Conservation (phyloP, 2,888 invertebrate genomes). For the Protophormia terraenovae region DNA sequence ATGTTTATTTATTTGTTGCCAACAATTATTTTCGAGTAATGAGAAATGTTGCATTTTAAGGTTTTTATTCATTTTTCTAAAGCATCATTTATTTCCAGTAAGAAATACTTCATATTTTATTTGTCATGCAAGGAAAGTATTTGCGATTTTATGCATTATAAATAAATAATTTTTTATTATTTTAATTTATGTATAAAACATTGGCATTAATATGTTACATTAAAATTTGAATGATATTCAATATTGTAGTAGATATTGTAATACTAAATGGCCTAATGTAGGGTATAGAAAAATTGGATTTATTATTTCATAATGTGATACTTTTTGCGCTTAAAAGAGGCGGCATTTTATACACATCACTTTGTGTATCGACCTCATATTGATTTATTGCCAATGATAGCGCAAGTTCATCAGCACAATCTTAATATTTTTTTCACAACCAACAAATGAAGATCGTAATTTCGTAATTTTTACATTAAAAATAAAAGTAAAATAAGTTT, state of each 20-base stretch:
- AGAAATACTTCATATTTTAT: too few species aligned
- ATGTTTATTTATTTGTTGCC: not conserved
- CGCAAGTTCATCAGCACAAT: conserved; percentile 64
- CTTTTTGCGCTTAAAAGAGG: conserved; percentile 33
- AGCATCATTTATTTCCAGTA: too few species aligned
- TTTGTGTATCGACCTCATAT: conserved; percentile 54
- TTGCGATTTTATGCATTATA: too few species aligned
- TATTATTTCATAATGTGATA: not conserved
- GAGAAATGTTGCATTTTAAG: too few species aligned
- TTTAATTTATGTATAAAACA: too few species aligned
- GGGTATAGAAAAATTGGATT: conserved; percentile 14
- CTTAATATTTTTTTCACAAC: conserved; percentile 25
- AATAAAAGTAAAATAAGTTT: conserved; percentile 32
- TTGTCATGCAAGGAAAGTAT: too few species aligned
- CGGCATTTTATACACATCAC: conserved; percentile 42
- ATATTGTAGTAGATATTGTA: not conserved
- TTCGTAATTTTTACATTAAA: conserved; percentile 22
- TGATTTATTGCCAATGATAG: conserved; percentile 68
- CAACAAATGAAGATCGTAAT: conserved; percentile 35
- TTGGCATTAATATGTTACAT: too few species aligned
- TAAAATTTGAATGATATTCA: too few species aligned
- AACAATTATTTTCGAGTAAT: not conserved
- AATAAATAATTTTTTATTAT: too few species aligned
- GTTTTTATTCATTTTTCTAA: too few species aligned
- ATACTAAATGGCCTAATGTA: conserved; percentile 18